Evolutionary conservation across 2,797 vertebrate species (phyloP), one percentile per base, ranked within the genome.

Genomic region (Scomberomorus guttatus): DNA sequence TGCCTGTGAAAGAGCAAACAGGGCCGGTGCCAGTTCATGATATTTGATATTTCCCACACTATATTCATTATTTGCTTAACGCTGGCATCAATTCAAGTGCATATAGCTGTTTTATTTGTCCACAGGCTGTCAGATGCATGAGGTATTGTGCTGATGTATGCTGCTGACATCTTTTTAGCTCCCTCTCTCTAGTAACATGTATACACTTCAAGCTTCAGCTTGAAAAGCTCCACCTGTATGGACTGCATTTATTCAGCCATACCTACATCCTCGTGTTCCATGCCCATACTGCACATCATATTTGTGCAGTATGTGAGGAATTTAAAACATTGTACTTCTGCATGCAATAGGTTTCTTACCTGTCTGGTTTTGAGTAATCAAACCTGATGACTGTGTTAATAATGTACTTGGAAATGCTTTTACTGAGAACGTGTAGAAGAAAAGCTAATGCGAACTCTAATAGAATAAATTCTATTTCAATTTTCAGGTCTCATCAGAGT

Each of bases 361-460:
- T 27, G 44, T 64, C 32, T 32, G 73, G 24, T 72, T 79, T 81
- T 77, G 63, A 87, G 83, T 54, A 29, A 66, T 54, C 5, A 8
- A 57, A 54, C 0, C 0, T 66, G 48, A 73, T 82, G 82, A 1
- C 9, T 0, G 29, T 52, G 20, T 77, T 81, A 77, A 84, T 69
- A 48, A 72, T 59, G 64, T 55, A 70, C 51, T 81, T 50, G 61
- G 11, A 67, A 7, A 76, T 14, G 25, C 34, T 79, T 81, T 75
- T 51, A 46, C 69, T 75, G 39, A 70, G 55, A 76, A 75, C 82
- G 51, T 73, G 48, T 54, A 64, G 37, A 63, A 51, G 15, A 50
- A 81, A 75, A 75, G 44, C 42, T n/a, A 64, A 24, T 29, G 34
- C 2, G 52, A 73, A 70, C n/a, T 42, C 7, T 0, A 74, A 66